Conservation (phyloP, 1,140 invertebrate species). For the Atta cephalotes region DNA sequence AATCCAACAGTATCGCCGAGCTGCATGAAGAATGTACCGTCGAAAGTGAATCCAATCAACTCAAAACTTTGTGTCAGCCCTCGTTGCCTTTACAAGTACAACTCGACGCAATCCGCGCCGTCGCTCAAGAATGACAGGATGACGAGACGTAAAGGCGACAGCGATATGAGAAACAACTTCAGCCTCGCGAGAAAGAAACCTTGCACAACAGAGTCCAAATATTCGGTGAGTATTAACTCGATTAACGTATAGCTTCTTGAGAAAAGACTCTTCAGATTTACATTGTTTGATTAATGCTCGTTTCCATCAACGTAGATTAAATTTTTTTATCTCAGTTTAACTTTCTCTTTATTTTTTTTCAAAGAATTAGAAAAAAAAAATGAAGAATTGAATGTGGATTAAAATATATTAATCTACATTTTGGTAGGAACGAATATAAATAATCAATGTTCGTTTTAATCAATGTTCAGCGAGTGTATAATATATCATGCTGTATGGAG, state of each 20-base stretch:
- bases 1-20: slow-evolving; percentile 21
- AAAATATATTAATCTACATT: too few species aligned
- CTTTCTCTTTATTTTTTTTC: too few species aligned
- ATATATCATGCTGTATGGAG: neutral
- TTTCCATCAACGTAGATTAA: too few species aligned
- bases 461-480: neutral
- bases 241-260: neutral
- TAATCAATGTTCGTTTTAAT: neutral
- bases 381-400: too few species aligned
- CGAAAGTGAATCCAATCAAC: slow-evolving; percentile 77
- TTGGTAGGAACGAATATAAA: too few species aligned
- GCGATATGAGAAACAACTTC: neutral
- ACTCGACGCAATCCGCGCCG: slow-evolving; percentile 40
- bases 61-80: slow-evolving; percentile 73
- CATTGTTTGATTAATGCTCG: neutral
- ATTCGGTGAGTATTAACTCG: slow-evolving; percentile 60
- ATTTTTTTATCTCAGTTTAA: too few species aligned
- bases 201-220: slow-evolving; percentile 49
- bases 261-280: neutral
- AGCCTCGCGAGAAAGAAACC: neutral
- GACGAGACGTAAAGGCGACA: neutral
- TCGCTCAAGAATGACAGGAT: neutral
- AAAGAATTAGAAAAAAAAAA: too few species aligned
- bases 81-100: slow-evolving; percentile 66
- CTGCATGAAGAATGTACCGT: slow-evolving; percentile 13